These are phyloP conservation scores for Poecilia wingei DNA, from an alignment of 2,797 vertebrate species.

Conservation along the genomic window DNA sequence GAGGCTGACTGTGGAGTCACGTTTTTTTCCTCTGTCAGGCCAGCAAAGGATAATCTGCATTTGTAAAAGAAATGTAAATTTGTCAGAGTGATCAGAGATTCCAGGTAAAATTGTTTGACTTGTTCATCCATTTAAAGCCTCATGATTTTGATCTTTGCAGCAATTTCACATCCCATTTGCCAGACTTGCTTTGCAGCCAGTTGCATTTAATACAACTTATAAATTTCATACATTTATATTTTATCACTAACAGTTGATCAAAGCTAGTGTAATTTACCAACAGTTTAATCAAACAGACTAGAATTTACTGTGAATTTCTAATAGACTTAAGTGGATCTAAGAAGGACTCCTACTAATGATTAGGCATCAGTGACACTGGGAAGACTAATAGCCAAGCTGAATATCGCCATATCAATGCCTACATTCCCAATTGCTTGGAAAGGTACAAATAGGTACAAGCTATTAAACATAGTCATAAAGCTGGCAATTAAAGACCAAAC, in stretches of 20 bases:
- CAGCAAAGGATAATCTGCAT: constrained; percentile 1
- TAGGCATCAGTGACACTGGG: not conserved
- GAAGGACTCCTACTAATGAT: not conserved
- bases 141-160: constrained; percentile 51
- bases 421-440: not conserved
- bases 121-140: constrained; percentile 30
- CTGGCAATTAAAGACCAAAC: not conserved
- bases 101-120: not conserved
- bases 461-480: not conserved
- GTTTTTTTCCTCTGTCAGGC: constrained; percentile 1
- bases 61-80: constrained; percentile 19
- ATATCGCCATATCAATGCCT: not conserved
- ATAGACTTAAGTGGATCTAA: not conserved
- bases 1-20: constrained; percentile 18
- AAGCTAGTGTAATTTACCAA: not conserved
- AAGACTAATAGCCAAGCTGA: not conserved
- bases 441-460: not conserved
- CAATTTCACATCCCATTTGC: constrained; percentile 55
- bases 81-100: constrained; percentile 10
- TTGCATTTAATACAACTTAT: constrained; percentile 18
- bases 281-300: not conserved
- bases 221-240: not conserved
- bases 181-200: constrained; percentile 46
- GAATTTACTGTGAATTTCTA: not conserved
- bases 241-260: not conserved